Conservation (phyloP, 92 coral and sea anemone genomes). For the Bergia sp. region DNA sequence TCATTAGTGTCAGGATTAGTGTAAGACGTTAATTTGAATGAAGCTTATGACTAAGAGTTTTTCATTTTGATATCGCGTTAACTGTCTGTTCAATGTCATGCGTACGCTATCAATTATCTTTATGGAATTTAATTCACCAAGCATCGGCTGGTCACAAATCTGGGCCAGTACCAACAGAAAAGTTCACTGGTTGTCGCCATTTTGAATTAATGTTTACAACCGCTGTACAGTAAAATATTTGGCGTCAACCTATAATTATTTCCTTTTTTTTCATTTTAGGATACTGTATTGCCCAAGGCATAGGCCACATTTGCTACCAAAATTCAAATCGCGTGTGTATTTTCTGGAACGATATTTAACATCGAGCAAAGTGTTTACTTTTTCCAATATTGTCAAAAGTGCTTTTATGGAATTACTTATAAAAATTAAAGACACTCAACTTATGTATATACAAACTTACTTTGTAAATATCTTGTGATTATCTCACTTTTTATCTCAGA, state of each 20-base stretch:
- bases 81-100: not conserved
- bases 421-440: no score
- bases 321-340: no score
- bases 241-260: not conserved
- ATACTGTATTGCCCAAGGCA: no score
- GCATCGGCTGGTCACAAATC: no score
- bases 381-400: no score
- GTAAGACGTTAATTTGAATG: not conserved
- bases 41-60: not conserved
- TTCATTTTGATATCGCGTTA: not conserved
- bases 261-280: not conserved
- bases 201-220: not conserved
- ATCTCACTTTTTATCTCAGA: no score
- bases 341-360: no score
- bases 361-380: no score
- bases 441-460: no score
- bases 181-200: not conserved
- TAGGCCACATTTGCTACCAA: not conserved
- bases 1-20: not conserved
- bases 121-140: not conserved
- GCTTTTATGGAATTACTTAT: no score
- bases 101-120: not conserved
- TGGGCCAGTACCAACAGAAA: not conserved
- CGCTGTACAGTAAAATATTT: slow-evolving; percentile 2
- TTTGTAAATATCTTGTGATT: no score